These are phyloP conservation scores for Haliaeetus leucogaster DNA, from an alignment of 2,113 vertebrate species.

Conservation along the genomic window DNA sequence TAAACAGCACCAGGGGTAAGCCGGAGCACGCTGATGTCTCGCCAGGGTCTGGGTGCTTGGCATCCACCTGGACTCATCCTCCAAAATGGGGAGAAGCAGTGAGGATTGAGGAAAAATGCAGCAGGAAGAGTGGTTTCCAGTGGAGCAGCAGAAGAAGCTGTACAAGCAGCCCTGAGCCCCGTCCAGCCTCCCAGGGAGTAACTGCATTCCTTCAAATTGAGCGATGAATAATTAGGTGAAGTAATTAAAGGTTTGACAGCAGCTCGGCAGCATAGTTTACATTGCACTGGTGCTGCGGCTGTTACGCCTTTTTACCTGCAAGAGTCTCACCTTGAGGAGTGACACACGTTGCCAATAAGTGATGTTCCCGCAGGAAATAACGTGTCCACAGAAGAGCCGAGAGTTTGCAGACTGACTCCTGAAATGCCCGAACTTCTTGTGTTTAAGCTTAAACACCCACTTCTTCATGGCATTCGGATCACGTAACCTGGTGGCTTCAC, in stretches of 20 bases:
- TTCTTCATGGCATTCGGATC: neutral
- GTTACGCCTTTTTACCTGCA: neutral
- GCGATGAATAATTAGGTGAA: neutral
- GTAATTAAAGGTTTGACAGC: neutral
- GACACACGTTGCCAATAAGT: neutral
- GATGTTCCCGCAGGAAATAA: neutral
- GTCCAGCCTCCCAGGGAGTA: neutral
- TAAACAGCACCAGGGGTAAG: rapidly evolving
- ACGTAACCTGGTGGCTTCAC: slow-evolving; percentile 1
- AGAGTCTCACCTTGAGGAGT: neutral
- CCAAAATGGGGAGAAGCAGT: rapidly evolving
- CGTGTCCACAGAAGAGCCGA: rapidly evolving
- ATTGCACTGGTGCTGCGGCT: neutral
- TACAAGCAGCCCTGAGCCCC: neutral
- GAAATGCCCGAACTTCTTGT: neutral
- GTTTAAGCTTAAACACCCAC: neutral
- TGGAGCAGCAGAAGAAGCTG: rapidly evolving
- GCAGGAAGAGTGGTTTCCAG: neutral
- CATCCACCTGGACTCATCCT: neutral
- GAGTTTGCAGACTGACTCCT: too few species aligned
- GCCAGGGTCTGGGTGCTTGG: neutral
- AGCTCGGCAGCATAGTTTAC: neutral
- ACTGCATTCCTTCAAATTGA: neutral
- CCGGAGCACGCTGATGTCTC: rapidly evolving
- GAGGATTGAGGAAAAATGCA: neutral